Evolutionary conservation across 2,888 invertebrate species (phyloP), one percentile per base, ranked within the genome.

Genomic region (Cinara cedri): DNA sequence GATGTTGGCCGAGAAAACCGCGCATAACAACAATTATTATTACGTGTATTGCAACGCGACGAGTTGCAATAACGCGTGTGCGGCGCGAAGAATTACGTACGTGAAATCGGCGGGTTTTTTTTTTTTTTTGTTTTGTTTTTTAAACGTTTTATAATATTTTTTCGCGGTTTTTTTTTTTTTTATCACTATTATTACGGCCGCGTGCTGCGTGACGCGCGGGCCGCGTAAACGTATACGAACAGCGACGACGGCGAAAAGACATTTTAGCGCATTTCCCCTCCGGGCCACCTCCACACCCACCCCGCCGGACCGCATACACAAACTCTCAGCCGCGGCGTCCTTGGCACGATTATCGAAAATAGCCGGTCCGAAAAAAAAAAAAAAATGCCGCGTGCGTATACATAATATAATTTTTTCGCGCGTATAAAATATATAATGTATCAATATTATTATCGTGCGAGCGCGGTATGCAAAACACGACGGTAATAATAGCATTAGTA

Each of bases 291-390:
- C 34, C 34, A 6, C 34, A 34, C 34, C 3, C 34, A 34, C n/a
- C n/a, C n/a, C n/a, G n/a, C n/a, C n/a, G n/a, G n/a, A n/a, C n/a
- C 34, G 34, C 34, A 34, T 34, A 34, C 34, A 34, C 34, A 34
- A 34, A 34, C 34, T n/a, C n/a, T n/a, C n/a, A n/a, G n/a, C n/a
- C n/a, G n/a, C n/a, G n/a, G 51, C 70, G 78, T 70, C 78, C 78
- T 78, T 78, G 78, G 70, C 78, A 68, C 19, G 34, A 16, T 78
- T 78, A 70, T 70, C 34, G 26, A 34, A 78, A 78, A 78, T 70
- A 78, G 78, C 42, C 44, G 54, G 11, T 54, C 74, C 65, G 51
- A 54, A 74, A 74, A 72, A n/a, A n/a, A n/a, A n/a, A n/a, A n/a
- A 34, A 34, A 34, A 34, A 34, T 34, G 34, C 34, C 34, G 34